Evolutionary conservation across 2,797 vertebrate genomes (phyloP).

Genomic region (Lycodopsis pacificus): DNA sequence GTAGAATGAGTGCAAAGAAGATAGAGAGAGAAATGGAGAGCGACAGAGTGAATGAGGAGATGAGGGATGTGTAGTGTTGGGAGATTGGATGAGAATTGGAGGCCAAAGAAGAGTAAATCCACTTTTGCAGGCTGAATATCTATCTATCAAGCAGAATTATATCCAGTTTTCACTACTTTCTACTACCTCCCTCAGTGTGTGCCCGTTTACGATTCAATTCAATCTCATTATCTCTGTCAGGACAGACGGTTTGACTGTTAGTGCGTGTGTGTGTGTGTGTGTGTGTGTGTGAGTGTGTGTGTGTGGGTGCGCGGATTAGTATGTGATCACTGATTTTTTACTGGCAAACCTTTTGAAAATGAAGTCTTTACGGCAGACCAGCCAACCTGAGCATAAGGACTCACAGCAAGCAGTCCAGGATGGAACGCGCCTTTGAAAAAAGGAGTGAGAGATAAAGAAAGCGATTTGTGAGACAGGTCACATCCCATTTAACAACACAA

Average conservation of each 20-base stretch:
- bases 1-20: constrained; percentile 7
- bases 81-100: constrained; percentile 29
- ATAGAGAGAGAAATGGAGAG: constrained; percentile 22
- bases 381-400: constrained; percentile 48
- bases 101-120: constrained; percentile 25
- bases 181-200: constrained; percentile 18
- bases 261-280: constrained; percentile 4
- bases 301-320: background rate
- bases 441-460: constrained; percentile 36
- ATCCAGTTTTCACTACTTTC: constrained; percentile 14
- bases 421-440: constrained; percentile 7
- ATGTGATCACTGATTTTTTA: constrained; percentile 25
- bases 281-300: background rate
- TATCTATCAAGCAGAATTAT: constrained; percentile 29
- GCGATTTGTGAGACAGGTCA: constrained; percentile 41
- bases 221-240: constrained; percentile 34
- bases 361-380: constrained; percentile 37
- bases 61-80: constrained; percentile 20
- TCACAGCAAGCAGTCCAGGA: constrained; percentile 36
- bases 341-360: constrained; percentile 53
- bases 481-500: constrained; percentile 55
- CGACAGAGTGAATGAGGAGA: constrained; percentile 32
- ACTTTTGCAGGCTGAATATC: constrained; percentile 30
- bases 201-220: constrained; percentile 37
- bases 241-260: constrained; percentile 15